Evolutionary conservation across 2,797 vertebrate species (phyloP).

Genomic region (Leucoraja ocellata): DNA sequence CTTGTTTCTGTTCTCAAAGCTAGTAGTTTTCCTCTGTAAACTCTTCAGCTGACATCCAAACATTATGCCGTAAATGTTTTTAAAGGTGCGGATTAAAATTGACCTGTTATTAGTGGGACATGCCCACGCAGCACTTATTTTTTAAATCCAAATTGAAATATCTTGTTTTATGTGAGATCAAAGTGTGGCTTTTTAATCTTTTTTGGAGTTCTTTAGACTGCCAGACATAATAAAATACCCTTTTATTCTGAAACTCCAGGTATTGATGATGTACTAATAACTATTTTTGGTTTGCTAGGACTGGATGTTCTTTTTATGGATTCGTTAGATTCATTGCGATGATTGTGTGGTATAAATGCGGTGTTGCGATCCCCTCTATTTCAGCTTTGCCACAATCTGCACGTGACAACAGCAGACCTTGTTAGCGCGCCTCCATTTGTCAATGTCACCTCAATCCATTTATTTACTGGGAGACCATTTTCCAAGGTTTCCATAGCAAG

Average conservation of each 20-base stretch:
- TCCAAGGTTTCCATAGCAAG: slow-evolving; percentile 36
- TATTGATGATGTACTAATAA: slow-evolving; percentile 23
- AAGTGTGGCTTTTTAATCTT: slow-evolving; percentile 32
- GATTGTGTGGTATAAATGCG: background rate
- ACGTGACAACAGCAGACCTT: slow-evolving; percentile 25
- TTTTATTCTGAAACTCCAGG: background rate
- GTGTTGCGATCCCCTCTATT: background rate
- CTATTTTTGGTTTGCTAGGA: background rate
- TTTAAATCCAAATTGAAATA: slow-evolving; percentile 27
- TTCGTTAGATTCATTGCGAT: background rate
- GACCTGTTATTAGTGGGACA: slow-evolving; percentile 32
- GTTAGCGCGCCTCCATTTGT: slow-evolving; percentile 6
- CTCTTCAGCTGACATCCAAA: background rate
- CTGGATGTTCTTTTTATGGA: background rate
- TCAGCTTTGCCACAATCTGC: background rate
- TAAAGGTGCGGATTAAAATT: slow-evolving; percentile 34
- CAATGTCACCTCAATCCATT: slow-evolving; percentile 31
- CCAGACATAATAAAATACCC: slow-evolving; percentile 25
- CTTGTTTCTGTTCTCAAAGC: background rate
- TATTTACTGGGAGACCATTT: slow-evolving; percentile 30
- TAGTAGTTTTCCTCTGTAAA: background rate
- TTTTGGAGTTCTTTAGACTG: slow-evolving; percentile 1
- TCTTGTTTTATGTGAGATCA: slow-evolving; percentile 23
- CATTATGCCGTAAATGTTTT: background rate
- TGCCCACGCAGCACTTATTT: background rate